Base-by-base conservation (phyloP, 2,113 vertebrate genomes). In the Cyanoliseus patagonus region DNA sequence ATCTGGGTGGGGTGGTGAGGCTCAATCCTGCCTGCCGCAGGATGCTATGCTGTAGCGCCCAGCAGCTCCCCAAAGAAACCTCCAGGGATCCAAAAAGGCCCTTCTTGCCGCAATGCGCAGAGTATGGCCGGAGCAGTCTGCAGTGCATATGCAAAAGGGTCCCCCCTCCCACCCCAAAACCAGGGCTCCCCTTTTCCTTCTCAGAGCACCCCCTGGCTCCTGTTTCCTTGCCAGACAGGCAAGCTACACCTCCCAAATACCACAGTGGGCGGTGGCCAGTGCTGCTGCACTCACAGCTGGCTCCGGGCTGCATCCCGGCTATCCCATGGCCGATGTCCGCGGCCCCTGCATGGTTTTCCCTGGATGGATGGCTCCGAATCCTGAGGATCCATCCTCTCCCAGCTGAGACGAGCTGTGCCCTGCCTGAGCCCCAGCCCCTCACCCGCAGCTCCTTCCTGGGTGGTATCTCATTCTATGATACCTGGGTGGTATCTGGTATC, bases 191-290 rank as follows among this genome's bases (percentile, higher is more conserved):
- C 31, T 96, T 57, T 47, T 85, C 20, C 47, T 37, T 16, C 82
- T 82, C 27, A 18, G 77, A 35, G 33, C 39, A 69, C 4, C 4
- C 27, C 24, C 8, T 14, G 25, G 23, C 19, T 49, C 28, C 41
- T 19, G 17, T 16, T 13, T 62, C 22, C 64, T 42, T 53, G 37
- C 41, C 33, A 41, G 52, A 27, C 5, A 17, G 75, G 20, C 22
- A 47, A 92, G 15, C 24, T 35, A 28, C 15, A 3, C 1, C 12
- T 42, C 51, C 30, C 53, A 31, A 78, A 44, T 1, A 2, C 12
- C 15, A 1, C 37, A 33, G 20, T 0, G 6, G 37, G 28, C 1
- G 1, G 20, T 4, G 13, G 31, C n/a, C 61, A 9, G 42, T 6
- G 15, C 27, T 49, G 53, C 55, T 47, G 31, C 2, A 1, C 10